phyloP scores from a whole-genome alignment of 2,113 vertebrate genomes.

The Tiliqua scincoides region DNA sequence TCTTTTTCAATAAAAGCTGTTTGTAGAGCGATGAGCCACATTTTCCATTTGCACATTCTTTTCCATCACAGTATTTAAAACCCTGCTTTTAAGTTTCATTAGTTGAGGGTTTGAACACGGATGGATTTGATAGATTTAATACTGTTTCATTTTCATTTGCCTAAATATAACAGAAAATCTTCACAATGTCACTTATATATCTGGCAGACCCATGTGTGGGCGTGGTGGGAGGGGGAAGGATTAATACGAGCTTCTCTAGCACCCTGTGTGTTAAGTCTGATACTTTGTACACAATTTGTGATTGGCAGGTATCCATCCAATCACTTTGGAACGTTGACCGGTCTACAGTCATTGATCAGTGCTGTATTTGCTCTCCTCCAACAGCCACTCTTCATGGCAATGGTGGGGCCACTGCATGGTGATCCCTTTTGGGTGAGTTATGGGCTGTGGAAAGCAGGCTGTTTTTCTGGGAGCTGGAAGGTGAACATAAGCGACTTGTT shows the following conservation, averaged over 20 bases:
- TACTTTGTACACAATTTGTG: not conserved
- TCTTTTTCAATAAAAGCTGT: not conserved
- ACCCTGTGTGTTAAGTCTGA: not conserved
- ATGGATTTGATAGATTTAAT: not conserved
- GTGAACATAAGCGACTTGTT: not conserved
- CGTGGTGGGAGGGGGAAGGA: not conserved
- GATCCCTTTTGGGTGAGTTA: conserved; percentile 84
- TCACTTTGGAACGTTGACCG: conserved; percentile 90
- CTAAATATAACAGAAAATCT: not conserved
- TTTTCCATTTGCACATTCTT: not conserved
- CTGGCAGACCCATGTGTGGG: not conserved
- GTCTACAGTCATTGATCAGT: conserved; percentile 91
- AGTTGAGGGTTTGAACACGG: not conserved
- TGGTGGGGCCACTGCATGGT: conserved; percentile 82
- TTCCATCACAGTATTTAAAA: not conserved
- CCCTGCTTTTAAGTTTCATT: not conserved
- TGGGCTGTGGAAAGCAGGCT: not conserved
- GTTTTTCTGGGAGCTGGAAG: not conserved
- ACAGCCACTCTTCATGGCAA: conserved; percentile 86
- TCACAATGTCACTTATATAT: not conserved
- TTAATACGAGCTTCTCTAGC: not conserved
- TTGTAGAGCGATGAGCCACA: not conserved
- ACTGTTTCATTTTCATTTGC: not conserved
- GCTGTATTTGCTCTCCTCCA: conserved; percentile 87
- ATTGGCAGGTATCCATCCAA: conserved; percentile 84